phyloP scores from a whole-genome alignment of 2,113 vertebrate species.

The Fregetta grallaria region DNA sequence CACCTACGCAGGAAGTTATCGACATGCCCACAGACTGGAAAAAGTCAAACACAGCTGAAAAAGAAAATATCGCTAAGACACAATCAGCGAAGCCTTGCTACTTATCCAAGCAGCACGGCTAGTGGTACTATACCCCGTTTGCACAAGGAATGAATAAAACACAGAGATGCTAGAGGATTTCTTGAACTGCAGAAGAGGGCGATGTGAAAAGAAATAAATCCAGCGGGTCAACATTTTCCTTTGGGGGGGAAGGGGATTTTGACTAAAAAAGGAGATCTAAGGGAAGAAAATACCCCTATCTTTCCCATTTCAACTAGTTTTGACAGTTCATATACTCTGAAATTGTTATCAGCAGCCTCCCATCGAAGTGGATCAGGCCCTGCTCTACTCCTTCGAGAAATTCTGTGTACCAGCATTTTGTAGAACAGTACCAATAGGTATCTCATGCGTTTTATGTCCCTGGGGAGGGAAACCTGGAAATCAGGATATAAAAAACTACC shows the following conservation, averaged over 20 bases:
- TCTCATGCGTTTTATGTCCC: not conserved
- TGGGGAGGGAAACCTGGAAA: not conserved
- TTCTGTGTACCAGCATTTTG: not conserved
- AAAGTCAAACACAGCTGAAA: not conserved
- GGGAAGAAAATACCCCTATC: not conserved
- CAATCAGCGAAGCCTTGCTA: not conserved
- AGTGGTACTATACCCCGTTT: accelerated
- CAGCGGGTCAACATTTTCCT: accelerated
- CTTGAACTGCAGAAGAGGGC: not conserved
- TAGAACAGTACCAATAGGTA: not conserved
- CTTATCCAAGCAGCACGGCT: not conserved
- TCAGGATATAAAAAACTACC: not conserved
- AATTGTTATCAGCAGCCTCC: not conserved
- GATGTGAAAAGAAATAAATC: not conserved
- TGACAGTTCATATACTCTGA: accelerated
- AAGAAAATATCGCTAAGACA: not conserved
- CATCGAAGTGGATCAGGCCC: not conserved
- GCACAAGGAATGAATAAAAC: accelerated
- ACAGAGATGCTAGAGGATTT: not conserved
- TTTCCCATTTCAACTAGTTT: not conserved
- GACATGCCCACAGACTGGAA: not conserved
- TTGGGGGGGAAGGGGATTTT: not conserved
- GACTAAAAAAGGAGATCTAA: not conserved
- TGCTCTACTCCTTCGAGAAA: not conserved
- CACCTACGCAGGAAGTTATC: constrained; percentile 17